Evolutionary conservation across 2,797 vertebrate species (phyloP).

Genomic region (Apogon talboti): DNA sequence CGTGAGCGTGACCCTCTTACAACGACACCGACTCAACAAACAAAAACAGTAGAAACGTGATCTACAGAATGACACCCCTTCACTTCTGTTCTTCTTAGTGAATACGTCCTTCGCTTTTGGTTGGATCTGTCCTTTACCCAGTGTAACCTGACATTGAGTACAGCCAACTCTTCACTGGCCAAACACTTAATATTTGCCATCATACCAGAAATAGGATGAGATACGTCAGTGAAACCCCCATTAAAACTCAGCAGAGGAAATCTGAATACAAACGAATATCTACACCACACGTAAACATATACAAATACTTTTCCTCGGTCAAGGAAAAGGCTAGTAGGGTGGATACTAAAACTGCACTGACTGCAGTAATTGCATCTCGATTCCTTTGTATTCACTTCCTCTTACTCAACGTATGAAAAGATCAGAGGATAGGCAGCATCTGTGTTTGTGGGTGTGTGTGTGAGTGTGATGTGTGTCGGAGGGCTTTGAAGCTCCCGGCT

Average conservation of each 20-base stretch:
- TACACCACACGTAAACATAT: neutral
- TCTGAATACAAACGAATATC: neutral
- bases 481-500: constrained; percentile 52
- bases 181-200: neutral
- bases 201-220: neutral
- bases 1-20: constrained; percentile 29
- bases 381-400: constrained; percentile 49
- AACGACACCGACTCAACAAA: constrained; percentile 14
- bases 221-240: neutral
- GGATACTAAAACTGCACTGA: constrained; percentile 37
- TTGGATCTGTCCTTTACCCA: constrained; percentile 3
- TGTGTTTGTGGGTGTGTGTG: constrained; percentile 24
- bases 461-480: constrained; percentile 8
- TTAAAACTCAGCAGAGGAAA: neutral
- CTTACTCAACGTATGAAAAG: constrained; percentile 43
- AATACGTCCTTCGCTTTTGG: constrained; percentile 16
- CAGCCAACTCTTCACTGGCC: neutral
- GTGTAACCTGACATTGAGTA: neutral
- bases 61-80: constrained; percentile 31
- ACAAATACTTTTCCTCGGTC: constrained; percentile 18
- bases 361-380: constrained; percentile 40
- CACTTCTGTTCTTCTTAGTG: constrained; percentile 21
- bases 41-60: neutral
- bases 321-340: constrained; percentile 7
- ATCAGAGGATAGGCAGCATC: constrained; percentile 52